phyloP scores from a whole-genome alignment of 2,888 invertebrate genomes.

The Cryptus viduatorius region DNA sequence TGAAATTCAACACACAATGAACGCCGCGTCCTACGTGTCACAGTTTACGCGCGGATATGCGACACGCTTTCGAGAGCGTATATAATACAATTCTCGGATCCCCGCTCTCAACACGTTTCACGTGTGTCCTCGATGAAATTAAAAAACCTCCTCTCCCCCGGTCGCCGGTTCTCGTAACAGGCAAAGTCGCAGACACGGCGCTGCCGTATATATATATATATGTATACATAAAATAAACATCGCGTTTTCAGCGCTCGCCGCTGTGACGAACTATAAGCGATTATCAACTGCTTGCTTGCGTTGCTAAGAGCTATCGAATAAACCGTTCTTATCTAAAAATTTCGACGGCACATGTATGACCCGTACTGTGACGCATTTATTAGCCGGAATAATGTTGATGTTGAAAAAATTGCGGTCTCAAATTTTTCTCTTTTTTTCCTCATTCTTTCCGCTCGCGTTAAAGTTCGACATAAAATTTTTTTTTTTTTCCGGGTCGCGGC shows the following conservation, averaged over 20 bases:
- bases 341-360: slow-evolving; percentile 28
- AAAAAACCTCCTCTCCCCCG: background rate
- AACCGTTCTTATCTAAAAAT: slow-evolving; percentile 48
- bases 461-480: background rate
- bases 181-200: background rate
- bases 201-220: background rate
- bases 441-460: background rate
- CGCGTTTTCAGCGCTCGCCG: slow-evolving; percentile 1
- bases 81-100: slow-evolving; percentile 20
- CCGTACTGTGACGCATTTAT: background rate
- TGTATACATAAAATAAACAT: background rate
- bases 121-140: slow-evolving; percentile 19
- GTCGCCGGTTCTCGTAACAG: background rate
- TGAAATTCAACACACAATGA: background rate
- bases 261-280: slow-evolving; percentile 39
- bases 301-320: slow-evolving; percentile 41
- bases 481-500: background rate
- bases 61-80: slow-evolving; percentile 8
- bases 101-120: slow-evolving; percentile 19
- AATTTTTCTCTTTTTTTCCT: background rate
- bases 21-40: background rate
- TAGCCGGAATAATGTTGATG: slow-evolving; percentile 4
- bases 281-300: slow-evolving; percentile 39
- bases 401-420: background rate
- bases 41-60: background rate